These are phyloP conservation scores for Clamator glandarius DNA, from an alignment of 2,797 vertebrate species.

Conservation along the genomic window DNA sequence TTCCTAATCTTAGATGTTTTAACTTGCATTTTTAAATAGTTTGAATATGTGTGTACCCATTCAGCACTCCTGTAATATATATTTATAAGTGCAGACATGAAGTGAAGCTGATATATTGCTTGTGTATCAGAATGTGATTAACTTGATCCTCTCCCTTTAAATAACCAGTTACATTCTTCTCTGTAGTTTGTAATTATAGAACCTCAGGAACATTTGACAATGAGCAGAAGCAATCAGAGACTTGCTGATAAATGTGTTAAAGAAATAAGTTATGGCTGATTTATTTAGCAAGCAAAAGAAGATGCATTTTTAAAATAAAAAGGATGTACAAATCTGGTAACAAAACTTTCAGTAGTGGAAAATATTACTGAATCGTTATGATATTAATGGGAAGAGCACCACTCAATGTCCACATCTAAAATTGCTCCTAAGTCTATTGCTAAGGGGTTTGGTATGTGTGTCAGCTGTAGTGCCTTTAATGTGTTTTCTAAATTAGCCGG, in stretches of 20 bases:
- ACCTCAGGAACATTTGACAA: neutral
- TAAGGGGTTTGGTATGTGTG: neutral
- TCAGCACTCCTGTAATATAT: neutral
- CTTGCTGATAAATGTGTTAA: neutral
- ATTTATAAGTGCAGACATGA: neutral
- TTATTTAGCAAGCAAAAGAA: neutral
- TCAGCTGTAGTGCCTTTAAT: neutral
- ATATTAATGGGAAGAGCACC: slow-evolving; percentile 52
- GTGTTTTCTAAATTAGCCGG: neutral
- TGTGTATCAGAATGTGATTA: neutral
- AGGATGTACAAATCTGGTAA: neutral
- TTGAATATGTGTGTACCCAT: neutral
- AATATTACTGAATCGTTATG: neutral
- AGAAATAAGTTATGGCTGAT: neutral
- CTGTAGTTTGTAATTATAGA: neutral
- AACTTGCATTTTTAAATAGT: neutral
- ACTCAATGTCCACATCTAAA: slow-evolving; percentile 14
- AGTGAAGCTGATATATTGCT: neutral
- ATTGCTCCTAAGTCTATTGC: neutral
- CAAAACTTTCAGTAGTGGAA: neutral
- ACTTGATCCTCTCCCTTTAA: neutral
- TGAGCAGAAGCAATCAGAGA: neutral
- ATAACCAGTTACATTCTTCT: neutral
- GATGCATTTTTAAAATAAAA: neutral
- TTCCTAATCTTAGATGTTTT: neutral